Conservation (phyloP, 30 jellyfish, hydroid and myxozoan species). For the Hydra vulgaris region DNA sequence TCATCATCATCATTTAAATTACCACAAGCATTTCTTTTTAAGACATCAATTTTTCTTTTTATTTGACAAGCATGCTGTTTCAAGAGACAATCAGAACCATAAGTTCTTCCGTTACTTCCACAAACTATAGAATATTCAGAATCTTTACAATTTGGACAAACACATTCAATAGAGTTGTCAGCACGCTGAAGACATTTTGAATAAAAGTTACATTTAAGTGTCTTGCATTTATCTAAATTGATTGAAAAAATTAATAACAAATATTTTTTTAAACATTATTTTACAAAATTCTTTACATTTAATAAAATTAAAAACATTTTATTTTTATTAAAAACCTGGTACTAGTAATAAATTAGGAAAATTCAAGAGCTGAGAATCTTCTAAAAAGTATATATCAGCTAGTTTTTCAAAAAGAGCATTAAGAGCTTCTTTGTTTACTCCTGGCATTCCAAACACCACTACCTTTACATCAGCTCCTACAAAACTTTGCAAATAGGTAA, state of each 20-base stretch:
- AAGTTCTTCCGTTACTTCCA: constrained; percentile 59
- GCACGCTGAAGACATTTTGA: constrained; percentile 14
- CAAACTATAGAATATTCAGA: constrained; percentile 30
- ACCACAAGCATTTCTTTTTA: constrained; percentile 58
- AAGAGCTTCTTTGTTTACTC: background rate
- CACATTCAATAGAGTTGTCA: constrained; percentile 45
- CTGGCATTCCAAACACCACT: background rate
- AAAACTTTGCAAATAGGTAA: background rate
- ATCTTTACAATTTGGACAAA: constrained; percentile 48
- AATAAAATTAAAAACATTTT: background rate
- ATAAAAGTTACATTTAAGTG: constrained; percentile 1
- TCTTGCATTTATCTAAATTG: constrained; percentile 9
- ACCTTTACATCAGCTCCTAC: background rate
- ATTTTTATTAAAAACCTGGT: background rate
- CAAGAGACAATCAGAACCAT: constrained; percentile 36
- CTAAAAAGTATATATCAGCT: background rate
- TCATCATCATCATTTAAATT: background rate
- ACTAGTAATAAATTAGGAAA: background rate
- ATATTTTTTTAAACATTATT: too few species aligned
- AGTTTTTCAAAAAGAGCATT: background rate
- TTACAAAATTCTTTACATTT: too few species aligned
- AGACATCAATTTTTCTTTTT: constrained; percentile 17
- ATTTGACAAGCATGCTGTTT: constrained; percentile 35
- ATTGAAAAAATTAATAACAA: background rate
- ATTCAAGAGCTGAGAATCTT: background rate